Evolutionary conservation across 2,113 vertebrate genomes (phyloP).

Genomic region (Albula glossodonta): DNA sequence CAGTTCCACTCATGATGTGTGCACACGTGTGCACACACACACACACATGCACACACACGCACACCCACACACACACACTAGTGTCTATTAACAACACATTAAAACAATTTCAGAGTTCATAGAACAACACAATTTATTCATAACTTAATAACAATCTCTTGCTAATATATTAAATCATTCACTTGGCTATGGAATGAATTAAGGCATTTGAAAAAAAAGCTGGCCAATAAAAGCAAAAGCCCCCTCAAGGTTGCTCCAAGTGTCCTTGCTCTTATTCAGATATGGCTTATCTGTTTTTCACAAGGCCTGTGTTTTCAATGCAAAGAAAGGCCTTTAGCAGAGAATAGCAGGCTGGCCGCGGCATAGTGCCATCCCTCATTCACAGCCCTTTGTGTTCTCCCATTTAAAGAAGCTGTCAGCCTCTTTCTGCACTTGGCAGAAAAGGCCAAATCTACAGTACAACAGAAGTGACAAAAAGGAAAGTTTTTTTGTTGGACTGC

Average conservation of each 20-base stretch:
- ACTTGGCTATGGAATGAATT: constrained; percentile 28
- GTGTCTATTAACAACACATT: neutral
- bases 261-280: constrained; percentile 75
- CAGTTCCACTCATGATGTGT: too few relatives aligned
- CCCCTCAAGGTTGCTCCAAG: constrained; percentile 74
- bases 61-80: neutral
- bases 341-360: constrained; percentile 75
- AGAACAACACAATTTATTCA: neutral
- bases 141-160: neutral
- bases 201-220: constrained; percentile 21
- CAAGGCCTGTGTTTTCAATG: constrained; percentile 77
- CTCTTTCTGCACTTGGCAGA: constrained; percentile 84
- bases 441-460: constrained; percentile 90
- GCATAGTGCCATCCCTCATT: constrained; percentile 87
- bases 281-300: constrained; percentile 78
- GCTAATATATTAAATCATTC: constrained; percentile 29
- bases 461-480: constrained; percentile 89
- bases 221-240: constrained; percentile 35
- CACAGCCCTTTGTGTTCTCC: constrained; percentile 86
- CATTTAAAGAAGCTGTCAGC: constrained; percentile 99
- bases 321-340: constrained; percentile 79
- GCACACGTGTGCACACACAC: too few relatives aligned
- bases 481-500: constrained; percentile 87
- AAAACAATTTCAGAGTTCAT: neutral
- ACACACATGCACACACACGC: neutral